Evolutionary conservation across 2,797 vertebrate species (phyloP).

Genomic region (Sciurus carolinensis): DNA sequence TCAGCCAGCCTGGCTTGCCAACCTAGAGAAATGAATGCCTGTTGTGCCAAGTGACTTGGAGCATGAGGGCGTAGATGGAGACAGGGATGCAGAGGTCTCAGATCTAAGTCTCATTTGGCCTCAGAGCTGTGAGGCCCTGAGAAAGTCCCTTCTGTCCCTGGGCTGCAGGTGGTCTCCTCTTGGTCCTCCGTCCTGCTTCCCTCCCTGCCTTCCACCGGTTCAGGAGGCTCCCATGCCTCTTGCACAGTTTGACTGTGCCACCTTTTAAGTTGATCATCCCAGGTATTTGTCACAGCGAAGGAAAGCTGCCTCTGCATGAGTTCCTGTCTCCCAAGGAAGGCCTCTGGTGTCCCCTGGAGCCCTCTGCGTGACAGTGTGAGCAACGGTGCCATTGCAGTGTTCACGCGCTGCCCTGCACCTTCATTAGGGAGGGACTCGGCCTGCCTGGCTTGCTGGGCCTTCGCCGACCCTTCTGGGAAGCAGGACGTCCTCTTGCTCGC

Average conservation of each 20-base stretch:
- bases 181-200: background rate
- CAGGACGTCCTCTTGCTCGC: background rate
- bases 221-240: background rate
- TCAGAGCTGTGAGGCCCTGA: background rate
- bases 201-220: background rate
- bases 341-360: background rate
- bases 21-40: background rate
- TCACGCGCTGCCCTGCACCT: background rate
- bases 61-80: background rate
- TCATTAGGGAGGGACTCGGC: background rate
- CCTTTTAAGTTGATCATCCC: background rate
- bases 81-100: background rate
- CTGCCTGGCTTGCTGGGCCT: background rate
- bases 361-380: fast-evolving
- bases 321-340: background rate
- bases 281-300: background rate
- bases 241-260: too few species aligned
- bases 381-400: too few species aligned
- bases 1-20: background rate
- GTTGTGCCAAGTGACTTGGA: background rate
- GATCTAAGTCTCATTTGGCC: background rate
- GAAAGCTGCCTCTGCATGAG: background rate
- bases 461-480: background rate
- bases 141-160: background rate
- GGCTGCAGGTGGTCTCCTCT: background rate